Evolutionary conservation across 1,140 invertebrate genomes (phyloP), one percentile per base, ranked within the genome.

Genomic region (Ectropis grisescens): DNA sequence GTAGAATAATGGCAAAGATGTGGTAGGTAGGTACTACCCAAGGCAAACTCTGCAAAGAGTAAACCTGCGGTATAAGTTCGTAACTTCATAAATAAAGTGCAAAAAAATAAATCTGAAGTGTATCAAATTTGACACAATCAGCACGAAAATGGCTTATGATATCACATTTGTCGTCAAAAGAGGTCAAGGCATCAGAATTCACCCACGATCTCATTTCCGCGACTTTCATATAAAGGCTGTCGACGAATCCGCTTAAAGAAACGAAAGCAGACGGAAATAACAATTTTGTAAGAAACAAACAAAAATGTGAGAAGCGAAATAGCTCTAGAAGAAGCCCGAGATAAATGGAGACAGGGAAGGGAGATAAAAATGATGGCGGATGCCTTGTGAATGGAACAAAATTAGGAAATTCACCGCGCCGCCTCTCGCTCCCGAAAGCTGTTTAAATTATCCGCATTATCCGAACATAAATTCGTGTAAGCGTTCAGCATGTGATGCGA

Each of bases 231-330:
- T 60, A 71, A 74, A 74, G 48, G 52, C 50, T 46, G 48, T 41
- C 62, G 58, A 62, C 47, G 56, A 72, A 76, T 72, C 65, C 66
- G 64, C 58, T 72, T 76, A 70, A 52, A 58, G 53, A 51, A 64
- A 75, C 65, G 62, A 70, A 76, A 72, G 52, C 59, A 64, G 38
- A 35, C 66, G 71, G 70, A 80, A 76, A 80, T 76, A 75, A 75
- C 66, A 76, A 75, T 72, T 76, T 71, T 41, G 60, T 60, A 65
- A 67, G 68, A 75, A 75, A 75, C 64, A 78, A 78, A 71, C 64
- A 74, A 72, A n/a, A 80, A 72, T 67, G 59, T 68, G 64, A 66
- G 62, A 62, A 62, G 41, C 53, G 49, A 57, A 66, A 62, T 65
- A 60, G 45, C 48, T 58, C 58, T 65, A 62, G 39, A 36, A 61